phyloP scores from a whole-genome alignment of 2,113 vertebrate genomes.

The Toxostoma redivivum region DNA sequence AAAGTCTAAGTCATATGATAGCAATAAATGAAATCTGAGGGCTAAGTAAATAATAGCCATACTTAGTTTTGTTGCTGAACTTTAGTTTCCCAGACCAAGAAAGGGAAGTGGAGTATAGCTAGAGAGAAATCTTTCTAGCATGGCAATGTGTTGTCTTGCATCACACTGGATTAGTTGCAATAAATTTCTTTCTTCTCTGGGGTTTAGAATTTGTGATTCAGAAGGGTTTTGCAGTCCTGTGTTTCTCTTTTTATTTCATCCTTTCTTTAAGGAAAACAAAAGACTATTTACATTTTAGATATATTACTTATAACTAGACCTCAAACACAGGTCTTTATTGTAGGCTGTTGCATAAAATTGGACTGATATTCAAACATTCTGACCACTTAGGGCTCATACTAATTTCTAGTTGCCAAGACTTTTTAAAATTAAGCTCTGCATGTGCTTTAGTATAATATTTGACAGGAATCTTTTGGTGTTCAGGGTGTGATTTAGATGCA shows the following conservation, averaged over 20 bases:
- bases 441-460: not conserved
- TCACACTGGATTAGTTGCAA: not conserved
- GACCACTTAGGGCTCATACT: not conserved
- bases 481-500: not conserved
- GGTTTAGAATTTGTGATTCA: not conserved
- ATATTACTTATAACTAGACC: not conserved
- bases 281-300: not conserved
- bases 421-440: not conserved
- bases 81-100: not conserved
- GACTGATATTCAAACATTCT: not conserved
- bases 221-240: not conserved
- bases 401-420: not conserved
- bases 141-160: not conserved
- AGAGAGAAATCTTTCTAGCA: not conserved
- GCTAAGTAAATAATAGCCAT: not conserved
- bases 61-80: not conserved
- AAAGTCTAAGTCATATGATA: not conserved
- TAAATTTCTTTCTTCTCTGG: not conserved
- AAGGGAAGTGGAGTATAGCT: not conserved
- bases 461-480: not conserved
- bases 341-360: not conserved
- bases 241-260: not conserved
- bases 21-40: not conserved
- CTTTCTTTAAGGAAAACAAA: not conserved
- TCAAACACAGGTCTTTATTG: not conserved